These are phyloP conservation scores for Cynocephalus volans DNA, from an alignment of 2,113 vertebrate species.

Conservation along the genomic window DNA sequence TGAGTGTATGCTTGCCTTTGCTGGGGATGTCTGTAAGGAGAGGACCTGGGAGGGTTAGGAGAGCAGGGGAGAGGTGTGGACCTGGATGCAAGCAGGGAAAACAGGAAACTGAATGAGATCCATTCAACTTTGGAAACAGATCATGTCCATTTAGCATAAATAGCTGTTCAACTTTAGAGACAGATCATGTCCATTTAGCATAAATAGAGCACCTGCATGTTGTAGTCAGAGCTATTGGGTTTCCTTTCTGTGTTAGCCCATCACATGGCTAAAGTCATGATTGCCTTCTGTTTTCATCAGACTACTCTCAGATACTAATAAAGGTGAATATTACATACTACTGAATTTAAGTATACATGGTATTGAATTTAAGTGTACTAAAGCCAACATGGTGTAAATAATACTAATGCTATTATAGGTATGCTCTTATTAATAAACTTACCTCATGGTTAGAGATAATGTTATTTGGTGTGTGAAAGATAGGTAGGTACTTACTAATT, in stretches of 20 bases:
- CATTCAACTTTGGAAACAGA: not conserved
- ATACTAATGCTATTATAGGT: not conserved
- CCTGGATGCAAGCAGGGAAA: not conserved
- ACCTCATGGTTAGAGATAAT: no score
- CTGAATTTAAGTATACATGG: not conserved
- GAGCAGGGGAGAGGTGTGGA: no score
- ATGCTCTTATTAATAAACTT: not conserved
- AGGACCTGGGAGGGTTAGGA: not conserved
- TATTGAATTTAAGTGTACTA: not conserved
- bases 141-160: accelerated
- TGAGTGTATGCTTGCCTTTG: accelerated
- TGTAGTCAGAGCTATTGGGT: not conserved
- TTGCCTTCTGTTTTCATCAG: not conserved
- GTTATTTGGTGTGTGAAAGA: not conserved
- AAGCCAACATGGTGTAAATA: not conserved
- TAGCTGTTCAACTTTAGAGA: not conserved
- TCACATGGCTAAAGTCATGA: not conserved
- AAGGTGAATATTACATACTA: no score
- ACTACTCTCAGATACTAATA: not conserved
- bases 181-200: accelerated
- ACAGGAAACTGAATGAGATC: no score
- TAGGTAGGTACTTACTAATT: not conserved
- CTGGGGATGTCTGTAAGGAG: not conserved
- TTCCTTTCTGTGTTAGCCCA: not conserved
- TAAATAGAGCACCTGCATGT: accelerated